A percentile compares a stretch with the other conserved stretches of the same genome.
Evolutionary conservation across 2,888 invertebrate species (phyloP).

Genomic region (Trypoxylon attenuatum): DNA sequence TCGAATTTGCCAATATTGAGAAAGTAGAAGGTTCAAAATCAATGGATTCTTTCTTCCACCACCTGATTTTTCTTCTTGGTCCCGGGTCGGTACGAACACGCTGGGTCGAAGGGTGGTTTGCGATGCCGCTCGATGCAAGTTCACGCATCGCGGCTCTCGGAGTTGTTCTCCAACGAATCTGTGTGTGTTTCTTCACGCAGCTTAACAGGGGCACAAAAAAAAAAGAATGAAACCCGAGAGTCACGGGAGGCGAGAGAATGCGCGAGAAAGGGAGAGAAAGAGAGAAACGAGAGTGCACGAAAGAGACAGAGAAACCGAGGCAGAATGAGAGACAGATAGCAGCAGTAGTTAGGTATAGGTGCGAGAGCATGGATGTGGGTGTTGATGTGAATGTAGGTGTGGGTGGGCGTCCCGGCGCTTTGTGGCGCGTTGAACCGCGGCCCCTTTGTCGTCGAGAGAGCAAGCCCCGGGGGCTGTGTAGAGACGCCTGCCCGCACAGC

Average conservation of each 20-base stretch:
- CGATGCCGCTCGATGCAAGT: conserved; percentile 56
- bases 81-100: conserved; percentile 44
- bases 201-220: background rate
- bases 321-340: background rate
- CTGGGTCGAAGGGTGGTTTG: conserved; percentile 39
- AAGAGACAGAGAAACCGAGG: background rate
- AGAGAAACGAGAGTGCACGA: background rate
- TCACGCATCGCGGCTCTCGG: conserved; percentile 64
- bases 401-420: conserved; percentile 71
- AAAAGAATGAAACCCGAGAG: no score
- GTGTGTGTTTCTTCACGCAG: conserved; percentile 23
- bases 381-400: conserved; percentile 60
- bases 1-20: background rate
- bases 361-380: conserved; percentile 48
- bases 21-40: background rate
- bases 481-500: conserved; percentile 58
- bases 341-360: conserved; percentile 10
- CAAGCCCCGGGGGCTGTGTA: conserved; percentile 57
- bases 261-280: background rate
- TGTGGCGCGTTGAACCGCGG: conserved; percentile 74
- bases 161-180: conserved; percentile 43
- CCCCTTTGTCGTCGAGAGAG: conserved; percentile 68
- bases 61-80: conserved; percentile 24
- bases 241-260: no score
- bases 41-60: background rate